Base-by-base conservation (phyloP, 1,140 invertebrate species). In the Cepaea nemoralis region DNA sequence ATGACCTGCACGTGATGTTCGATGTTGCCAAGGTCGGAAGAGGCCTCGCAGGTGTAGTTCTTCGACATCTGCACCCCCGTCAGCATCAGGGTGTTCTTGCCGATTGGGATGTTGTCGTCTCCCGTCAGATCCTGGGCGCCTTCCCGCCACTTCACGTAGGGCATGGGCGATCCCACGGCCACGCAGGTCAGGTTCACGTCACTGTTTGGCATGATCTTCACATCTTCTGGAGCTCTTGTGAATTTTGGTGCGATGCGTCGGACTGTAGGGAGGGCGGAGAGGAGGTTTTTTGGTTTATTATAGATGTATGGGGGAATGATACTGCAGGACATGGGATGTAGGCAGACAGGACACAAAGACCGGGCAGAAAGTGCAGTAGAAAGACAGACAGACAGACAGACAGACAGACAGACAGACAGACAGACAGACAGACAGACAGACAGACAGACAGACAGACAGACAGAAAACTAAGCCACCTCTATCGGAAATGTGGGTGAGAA, bases 161-260 rank as follows among this genome's bases (percentile, higher is more conserved):
- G 98, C 97, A 99, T 98, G 0, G 98, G 98, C 0, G 98, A 97
- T 0, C 98, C 98, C 12, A 97, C 95, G 24, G 98, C 98, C 22
- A 99, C 97, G 90, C 98, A 99, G 59, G 97, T 98, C 69, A 99
- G 92, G 90, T 98, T 99, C 69, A 99, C 92, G 87, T 95, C 95
- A 0, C 95, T 94, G 12, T 97, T 97, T 24, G 97, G 93, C 94
- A 96, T 96, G 39, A 99, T 97, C 90, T 98, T 96, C 75, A 94
- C 95, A 33, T 95, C 90, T 39, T 96, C 95, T 27, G 97, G 97
- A 59, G 95, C 96, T 63, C 96, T 96, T 5, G 97, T 96, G 92
- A 99, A 99, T 86, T 96, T 95, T 0, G 98, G 98, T 6, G 97
- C 94, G 1, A 99, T 96, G 81, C 97, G 93, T 80, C 98, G 95